These are phyloP conservation scores for Acanthisitta chloris DNA, from an alignment of 2,113 vertebrate species.

Conservation along the genomic window DNA sequence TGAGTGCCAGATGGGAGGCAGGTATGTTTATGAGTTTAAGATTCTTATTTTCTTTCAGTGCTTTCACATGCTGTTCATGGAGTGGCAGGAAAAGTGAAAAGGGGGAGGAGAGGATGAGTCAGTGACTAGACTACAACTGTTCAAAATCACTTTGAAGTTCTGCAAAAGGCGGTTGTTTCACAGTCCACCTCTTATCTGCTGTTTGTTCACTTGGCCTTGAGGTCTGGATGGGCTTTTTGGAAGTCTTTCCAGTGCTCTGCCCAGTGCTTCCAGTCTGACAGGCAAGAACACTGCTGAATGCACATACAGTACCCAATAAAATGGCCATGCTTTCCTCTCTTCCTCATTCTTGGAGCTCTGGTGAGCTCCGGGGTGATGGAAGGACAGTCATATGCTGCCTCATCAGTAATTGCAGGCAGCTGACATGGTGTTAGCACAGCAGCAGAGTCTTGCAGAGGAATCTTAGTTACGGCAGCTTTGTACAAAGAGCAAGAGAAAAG, in stretches of 20 bases:
- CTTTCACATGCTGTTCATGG: slow-evolving; percentile 68
- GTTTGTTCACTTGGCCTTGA: not conserved
- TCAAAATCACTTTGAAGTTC: slow-evolving; percentile 48
- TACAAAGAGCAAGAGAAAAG: not conserved
- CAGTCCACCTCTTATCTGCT: not conserved
- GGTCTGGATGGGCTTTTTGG: not conserved
- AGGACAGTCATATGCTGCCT: not conserved
- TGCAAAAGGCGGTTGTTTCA: not conserved
- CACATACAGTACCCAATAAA: not conserved
- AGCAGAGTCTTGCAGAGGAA: not conserved
- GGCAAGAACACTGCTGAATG: not conserved
- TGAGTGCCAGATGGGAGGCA: slow-evolving; percentile 78
- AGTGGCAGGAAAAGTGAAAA: slow-evolving; percentile 67
- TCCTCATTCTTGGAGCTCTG: not conserved
- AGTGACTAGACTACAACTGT: slow-evolving; percentile 37
- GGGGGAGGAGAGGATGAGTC: slow-evolving; percentile 31
- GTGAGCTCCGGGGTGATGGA: not conserved
- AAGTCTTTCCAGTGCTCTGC: not conserved
- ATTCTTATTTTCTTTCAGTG: slow-evolving; percentile 76
- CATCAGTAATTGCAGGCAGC: not conserved
- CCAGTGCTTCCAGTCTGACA: not conserved
- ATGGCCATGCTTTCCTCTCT: not conserved
- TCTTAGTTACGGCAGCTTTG: not conserved
- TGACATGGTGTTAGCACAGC: not conserved
- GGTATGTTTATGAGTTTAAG: slow-evolving; percentile 80